Base-by-base conservation (phyloP, 2,113 vertebrate species). In the Trachemys scripta region DNA sequence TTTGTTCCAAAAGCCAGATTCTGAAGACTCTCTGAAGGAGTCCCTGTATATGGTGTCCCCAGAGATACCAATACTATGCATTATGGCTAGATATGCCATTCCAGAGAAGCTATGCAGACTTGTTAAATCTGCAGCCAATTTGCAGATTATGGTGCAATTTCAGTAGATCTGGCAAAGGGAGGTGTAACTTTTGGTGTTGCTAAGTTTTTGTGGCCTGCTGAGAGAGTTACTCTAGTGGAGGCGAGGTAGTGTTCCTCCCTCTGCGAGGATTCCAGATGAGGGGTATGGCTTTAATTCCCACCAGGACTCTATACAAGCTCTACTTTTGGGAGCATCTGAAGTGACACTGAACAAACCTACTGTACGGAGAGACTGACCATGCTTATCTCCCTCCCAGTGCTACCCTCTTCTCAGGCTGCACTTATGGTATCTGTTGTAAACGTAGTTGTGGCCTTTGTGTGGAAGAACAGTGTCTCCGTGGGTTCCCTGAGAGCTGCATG, bases 1-100 rank as follows among this genome's bases (percentile, higher is more conserved):
- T 89, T 81, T 80, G 17, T 83, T 38, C n/a, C 56, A 72, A 86
- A 90, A 72, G 80, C 59, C n/a, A 85, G 17, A n/a, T 84, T 94
- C 75, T 92, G 57, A 92, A 82, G 75, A 82, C 57, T 38, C 53
- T 35, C 2, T 0, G 17, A 59, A 45, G 27, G 49, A 84, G 42
- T 72, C 92, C 75, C 86, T 51, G 4, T n/a, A 35, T 49, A 47
- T 25, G 2, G 12, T 49, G 72, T 57, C 8, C 17, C 85, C 50
- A 91, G 65, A 69, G 35, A 69, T 22, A 38, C 2, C 19, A 17
- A 38, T 24, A 78, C 42, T 45, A 25, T 47, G 38, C 22, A 45
- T 45, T 47, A 78, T 78, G 42, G 75, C 75, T 47, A 25, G 72
- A 45, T 76, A 45, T 2, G 19, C n/a, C 42, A 78, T 78, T 78